Base-by-base conservation (phyloP, 1,140 invertebrate genomes). In the Ectropis grisescens region DNA sequence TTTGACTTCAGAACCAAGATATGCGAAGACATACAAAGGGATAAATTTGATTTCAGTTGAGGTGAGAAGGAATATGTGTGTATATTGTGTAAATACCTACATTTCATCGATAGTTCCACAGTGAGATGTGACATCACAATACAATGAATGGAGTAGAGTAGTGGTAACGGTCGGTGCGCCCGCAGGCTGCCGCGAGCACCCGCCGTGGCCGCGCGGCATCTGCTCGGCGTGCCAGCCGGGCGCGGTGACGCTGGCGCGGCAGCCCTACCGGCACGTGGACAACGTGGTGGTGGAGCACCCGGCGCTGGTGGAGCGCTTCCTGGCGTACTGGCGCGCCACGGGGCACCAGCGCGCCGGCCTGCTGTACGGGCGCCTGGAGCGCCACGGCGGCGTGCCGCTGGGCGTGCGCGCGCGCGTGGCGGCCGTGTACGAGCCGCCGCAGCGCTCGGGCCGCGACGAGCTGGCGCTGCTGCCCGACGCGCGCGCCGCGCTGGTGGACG, bases 181-280 rank as follows among this genome's bases (percentile, higher is more conserved):
- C n/a, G 12, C 43, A 83, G 97, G 96, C 2, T 99, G 98, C 72
- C 91, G 90, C 58, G 94, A 96, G 65, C 98, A 99, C 87, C 93
- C 92, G 15, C 96, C 98, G 25, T 99, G 97, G 95, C 98, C 98
- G 24, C 91, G 92, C 80, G 98, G 97, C 40, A 98, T 99, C 51
- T 99, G 98, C 81, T 98, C 96, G 11, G 96, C 97, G 84, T 99
- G 98, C 83, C 97, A 99, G 76, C 98, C 98, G 4, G 95, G 92
- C 71, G 96, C 97, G 14, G 90, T 99, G 31, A 99, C 97, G 2
- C 85, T 99, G 2, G 98, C 96, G 83, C 88, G 94, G 65, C 87
- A 98, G 88, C 85, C 87, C 41, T 99, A 98, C 85, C 89, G 98
- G 15, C 97, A 99, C 83, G 92, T 99, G 11, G 98, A 99, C 76